phyloP scores from a whole-genome alignment of 1,140 invertebrate species.

The Drosophila miranda region DNA sequence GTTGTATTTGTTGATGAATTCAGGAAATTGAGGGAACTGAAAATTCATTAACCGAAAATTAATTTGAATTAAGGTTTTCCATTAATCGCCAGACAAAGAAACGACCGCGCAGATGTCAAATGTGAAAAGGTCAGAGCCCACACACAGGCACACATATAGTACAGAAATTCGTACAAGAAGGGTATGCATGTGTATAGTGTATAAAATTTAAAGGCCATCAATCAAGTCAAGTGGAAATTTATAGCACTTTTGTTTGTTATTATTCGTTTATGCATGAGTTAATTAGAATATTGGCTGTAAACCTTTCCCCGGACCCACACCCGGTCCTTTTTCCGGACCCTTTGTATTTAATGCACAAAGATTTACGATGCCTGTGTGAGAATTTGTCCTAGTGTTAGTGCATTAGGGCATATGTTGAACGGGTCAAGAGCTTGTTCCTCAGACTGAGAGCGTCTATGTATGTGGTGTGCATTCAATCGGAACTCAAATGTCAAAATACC shows the following conservation, averaged over 20 bases:
- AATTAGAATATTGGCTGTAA: slow-evolving; percentile 77
- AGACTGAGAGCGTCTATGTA: slow-evolving; percentile 6
- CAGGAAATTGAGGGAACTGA: background rate
- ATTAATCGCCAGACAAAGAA: slow-evolving; percentile 19
- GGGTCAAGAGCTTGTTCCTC: slow-evolving; percentile 10
- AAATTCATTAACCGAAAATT: slow-evolving; percentile 40
- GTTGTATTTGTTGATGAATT: too few relatives aligned
- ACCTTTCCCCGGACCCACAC: slow-evolving; percentile 53
- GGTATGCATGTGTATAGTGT: slow-evolving; percentile 20
- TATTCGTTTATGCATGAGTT: slow-evolving; percentile 81
- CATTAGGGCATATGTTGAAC: slow-evolving; percentile 19
- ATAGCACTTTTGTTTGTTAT: slow-evolving; percentile 81
- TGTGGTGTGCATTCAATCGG: slow-evolving; percentile 36
- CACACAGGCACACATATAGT: background rate
- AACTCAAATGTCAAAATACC: slow-evolving; percentile 35
- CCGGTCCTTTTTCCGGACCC: slow-evolving; percentile 41
- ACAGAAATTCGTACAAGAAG: slow-evolving; percentile 1
- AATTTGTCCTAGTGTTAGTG: slow-evolving; percentile 35
- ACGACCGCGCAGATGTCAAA: slow-evolving; percentile 37
- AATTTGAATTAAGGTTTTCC: slow-evolving; percentile 31
- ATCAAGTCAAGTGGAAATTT: slow-evolving; percentile 81
- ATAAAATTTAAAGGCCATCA: slow-evolving; percentile 62
- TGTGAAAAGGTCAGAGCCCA: slow-evolving; percentile 43
- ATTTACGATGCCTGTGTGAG: slow-evolving; percentile 57
- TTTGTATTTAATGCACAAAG: slow-evolving; percentile 63